Conservation (phyloP, 1,140 invertebrate genomes). For the Cyclina sinensis region DNA sequence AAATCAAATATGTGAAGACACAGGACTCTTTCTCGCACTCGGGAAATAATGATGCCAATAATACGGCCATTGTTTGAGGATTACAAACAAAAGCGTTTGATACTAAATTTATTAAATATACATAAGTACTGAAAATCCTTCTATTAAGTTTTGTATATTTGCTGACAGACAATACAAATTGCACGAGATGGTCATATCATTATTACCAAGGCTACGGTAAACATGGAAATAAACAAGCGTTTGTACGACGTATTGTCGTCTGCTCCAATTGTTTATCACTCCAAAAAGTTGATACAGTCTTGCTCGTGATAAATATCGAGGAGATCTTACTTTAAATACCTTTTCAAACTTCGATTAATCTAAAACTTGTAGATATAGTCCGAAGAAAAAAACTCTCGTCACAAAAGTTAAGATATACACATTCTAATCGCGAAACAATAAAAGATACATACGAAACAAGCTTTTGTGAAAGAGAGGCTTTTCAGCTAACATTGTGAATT, state of each 20-base stretch:
- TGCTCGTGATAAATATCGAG: constrained; percentile 1
- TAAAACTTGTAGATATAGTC: not conserved
- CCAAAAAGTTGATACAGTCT: constrained; percentile 1
- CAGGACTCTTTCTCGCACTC: not conserved
- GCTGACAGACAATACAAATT: constrained; percentile 27
- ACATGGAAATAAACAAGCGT: constrained; percentile 36
- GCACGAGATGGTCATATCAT: not conserved
- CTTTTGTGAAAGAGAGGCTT: not conserved
- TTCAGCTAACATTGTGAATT: not conserved
- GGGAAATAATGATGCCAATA: constrained; percentile 44
- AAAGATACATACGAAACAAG: not conserved
- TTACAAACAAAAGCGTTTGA: constrained; percentile 51
- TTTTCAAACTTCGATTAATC: constrained; percentile 32
- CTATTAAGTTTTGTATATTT: constrained; percentile 40
- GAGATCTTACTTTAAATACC: constrained; percentile 20
- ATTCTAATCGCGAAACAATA: not conserved
- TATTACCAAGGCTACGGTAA: constrained; percentile 33
- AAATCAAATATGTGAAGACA: constrained; percentile 3
- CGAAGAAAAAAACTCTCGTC: not conserved
- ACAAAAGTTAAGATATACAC: not conserved
- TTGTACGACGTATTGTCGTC: not conserved
- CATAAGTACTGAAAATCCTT: constrained; percentile 38
- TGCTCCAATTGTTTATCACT: constrained; percentile 28
- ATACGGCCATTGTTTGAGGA: constrained; percentile 22
- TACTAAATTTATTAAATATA: constrained; percentile 59